Base-by-base conservation (phyloP, 2,113 vertebrate genomes). In the Elanoides forficatus region DNA sequence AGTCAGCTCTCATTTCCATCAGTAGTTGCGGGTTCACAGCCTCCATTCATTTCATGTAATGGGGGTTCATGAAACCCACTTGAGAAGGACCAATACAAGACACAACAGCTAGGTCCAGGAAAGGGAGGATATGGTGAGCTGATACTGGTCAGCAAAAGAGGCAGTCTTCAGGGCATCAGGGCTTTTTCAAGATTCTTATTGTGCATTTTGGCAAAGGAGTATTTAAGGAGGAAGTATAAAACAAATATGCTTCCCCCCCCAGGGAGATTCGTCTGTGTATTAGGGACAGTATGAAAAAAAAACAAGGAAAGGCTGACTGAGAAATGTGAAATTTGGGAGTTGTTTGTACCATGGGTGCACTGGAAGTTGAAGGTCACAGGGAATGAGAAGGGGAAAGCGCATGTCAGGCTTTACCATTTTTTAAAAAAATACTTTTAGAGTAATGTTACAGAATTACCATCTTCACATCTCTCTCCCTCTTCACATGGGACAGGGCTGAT, bases 31-130 rank as follows among this genome's bases (percentile, higher is more conserved):
- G 7, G 7, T 40, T 53, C 32, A 63, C 34, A 65, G 2, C 7
- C 7, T 40, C 20, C 9, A 1, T 60, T 86, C 40, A 30, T 4
- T 48, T 93, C 21, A 22, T 32, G 9, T 5, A 65, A 26, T 4
- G 36, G 5, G 4, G 1, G 22, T n/a, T 38, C 32, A 32, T 19
- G 15, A 42, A 18, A 43, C 8, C 4, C 7, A 45, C 22, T 20
- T 53, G 30, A 59, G 42, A 89, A 80, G 4, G 15, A 53, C 13
- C 1, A 0, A 8, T 40, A 13, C 2, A 23, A 0, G 3, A 71
- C 20, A 38, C 1, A 87, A 18, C 6, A 60, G 34, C 12, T 38
- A 7, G 4, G 15, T 34, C 16, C 36, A 63, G 36, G 23, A 19
- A 63, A 80, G 53, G 16, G 22, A 82, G 2, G 2, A 34, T 3